Base-by-base conservation (phyloP, 2,888 invertebrate genomes). In the Serrognathus titanus region DNA sequence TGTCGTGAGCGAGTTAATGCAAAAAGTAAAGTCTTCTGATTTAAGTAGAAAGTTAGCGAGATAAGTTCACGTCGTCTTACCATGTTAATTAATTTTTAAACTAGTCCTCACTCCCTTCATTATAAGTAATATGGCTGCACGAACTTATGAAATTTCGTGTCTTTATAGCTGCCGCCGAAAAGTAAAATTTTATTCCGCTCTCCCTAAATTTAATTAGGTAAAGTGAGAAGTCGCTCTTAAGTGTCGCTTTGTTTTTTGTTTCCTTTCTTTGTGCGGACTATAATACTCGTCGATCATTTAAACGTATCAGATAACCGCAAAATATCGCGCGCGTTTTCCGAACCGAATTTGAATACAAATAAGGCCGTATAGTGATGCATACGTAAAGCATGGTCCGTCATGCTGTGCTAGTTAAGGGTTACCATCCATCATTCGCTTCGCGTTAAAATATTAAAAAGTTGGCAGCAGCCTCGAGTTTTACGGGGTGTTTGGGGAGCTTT, bases 361-460 rank as follows among this genome's bases (percentile, higher is more conserved):
- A 53, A 57, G n/a, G 53, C 53, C 52, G 52, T 56, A 45, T 16
- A 31, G 24, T 6, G 24, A 31, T 36, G 31, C 49, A 40, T 53
- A 40, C 51, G 55, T 56, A 61, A 60, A 57, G 56, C 58, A 61
- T 56, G 60, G 63, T 60, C 61, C 58, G 50, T 61, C 59, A 53
- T 53, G 55, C 53, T 55, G 56, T 58, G 57, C 49, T 58, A 60
- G 63, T 60, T 62, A 63, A 64, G 64, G 62, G 62, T 62, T 55
- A 58, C 61, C 66, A 66, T 66, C 64, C 62, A 66, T 66, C 66
- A 66, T 65, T 57, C 59, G 53, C 57, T 60, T 58, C 51, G 39
- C 57, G 62, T 59, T 63, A 54, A 63, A 63, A 65, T 63, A 65
- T 65, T 65, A 65, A 65, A 63, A 65, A 60, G 55, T 60, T 51